These are phyloP conservation scores for Amia ocellicauda DNA, from an alignment of 2,113 vertebrate genomes.

Conservation along the genomic window DNA sequence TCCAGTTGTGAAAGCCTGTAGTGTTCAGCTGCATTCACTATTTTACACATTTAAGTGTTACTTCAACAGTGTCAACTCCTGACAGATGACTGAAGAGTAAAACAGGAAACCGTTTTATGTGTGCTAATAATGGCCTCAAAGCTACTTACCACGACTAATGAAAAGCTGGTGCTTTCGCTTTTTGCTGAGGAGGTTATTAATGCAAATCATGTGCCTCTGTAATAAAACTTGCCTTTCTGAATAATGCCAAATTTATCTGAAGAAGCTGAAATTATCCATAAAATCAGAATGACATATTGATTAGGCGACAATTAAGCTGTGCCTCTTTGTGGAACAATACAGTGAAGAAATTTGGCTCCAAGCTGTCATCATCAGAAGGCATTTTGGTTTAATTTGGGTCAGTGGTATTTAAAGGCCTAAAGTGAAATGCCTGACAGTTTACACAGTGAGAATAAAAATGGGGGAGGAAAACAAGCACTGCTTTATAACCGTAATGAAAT, in stretches of 20 bases:
- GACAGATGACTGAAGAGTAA: constrained; percentile 38
- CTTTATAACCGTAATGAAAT: too few species aligned
- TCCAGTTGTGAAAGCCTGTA: too few species aligned
- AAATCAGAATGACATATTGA: constrained; percentile 62
- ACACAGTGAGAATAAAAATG: too few species aligned
- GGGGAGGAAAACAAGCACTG: too few species aligned
- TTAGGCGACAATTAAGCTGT: constrained; percentile 45
- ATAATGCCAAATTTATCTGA: constrained; percentile 63
- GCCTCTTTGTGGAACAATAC: constrained; percentile 21
- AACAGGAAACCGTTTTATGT: constrained; percentile 68
- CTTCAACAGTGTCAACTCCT: too few species aligned
- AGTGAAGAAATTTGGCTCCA: constrained; percentile 57
- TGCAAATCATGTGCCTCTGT: constrained; percentile 39
- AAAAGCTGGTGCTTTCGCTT: constrained; percentile 55
- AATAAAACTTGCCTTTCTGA: constrained; percentile 65
- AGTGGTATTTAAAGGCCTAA: constrained; percentile 17
- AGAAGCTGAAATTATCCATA: constrained; percentile 60
- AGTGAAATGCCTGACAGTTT: constrained; percentile 15
- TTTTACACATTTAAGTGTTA: too few species aligned
- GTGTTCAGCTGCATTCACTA: too few species aligned
- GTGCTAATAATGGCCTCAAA: constrained; percentile 76
- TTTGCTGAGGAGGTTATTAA: constrained; percentile 71
- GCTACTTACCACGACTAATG: constrained; percentile 67
- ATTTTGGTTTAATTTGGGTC: constrained; percentile 19
- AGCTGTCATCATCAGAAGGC: constrained; percentile 24